phyloP scores from a whole-genome alignment of 2,797 vertebrate species.

The Notamacropus eugenii region DNA sequence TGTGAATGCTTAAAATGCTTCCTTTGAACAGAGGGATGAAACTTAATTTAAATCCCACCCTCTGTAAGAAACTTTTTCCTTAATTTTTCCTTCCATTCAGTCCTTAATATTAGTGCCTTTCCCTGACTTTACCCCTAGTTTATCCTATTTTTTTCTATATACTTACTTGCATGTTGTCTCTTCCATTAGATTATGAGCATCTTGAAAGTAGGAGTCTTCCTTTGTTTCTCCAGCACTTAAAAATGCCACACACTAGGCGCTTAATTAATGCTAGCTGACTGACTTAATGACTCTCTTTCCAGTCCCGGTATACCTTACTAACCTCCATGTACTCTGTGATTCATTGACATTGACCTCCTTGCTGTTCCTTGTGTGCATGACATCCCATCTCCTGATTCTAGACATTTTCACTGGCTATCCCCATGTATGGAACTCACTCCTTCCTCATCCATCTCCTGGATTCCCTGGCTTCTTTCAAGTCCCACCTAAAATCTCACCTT shows the following conservation, averaged over 20 bases:
- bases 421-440: not conserved
- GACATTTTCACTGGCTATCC: not conserved
- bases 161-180: not conserved
- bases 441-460: not conserved
- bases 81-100: not conserved
- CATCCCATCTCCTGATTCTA: not conserved
- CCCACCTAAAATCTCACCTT: not conserved
- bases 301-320: not conserved
- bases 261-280: not conserved
- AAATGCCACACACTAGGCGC: not conserved
- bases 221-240: not conserved
- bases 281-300: not conserved
- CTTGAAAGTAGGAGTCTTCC: not conserved
- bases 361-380: not conserved
- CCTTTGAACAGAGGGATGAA: not conserved
- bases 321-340: not conserved
- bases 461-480: not conserved
- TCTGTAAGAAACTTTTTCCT: not conserved
- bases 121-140: not conserved
- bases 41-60: not conserved
- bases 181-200: not conserved
- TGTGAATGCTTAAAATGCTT: not conserved
- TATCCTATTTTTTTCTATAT: not conserved
- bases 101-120: not conserved
- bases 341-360: not conserved